Conservation (phyloP, 2,888 invertebrate species). For the Hemicrepidius hirtus region DNA sequence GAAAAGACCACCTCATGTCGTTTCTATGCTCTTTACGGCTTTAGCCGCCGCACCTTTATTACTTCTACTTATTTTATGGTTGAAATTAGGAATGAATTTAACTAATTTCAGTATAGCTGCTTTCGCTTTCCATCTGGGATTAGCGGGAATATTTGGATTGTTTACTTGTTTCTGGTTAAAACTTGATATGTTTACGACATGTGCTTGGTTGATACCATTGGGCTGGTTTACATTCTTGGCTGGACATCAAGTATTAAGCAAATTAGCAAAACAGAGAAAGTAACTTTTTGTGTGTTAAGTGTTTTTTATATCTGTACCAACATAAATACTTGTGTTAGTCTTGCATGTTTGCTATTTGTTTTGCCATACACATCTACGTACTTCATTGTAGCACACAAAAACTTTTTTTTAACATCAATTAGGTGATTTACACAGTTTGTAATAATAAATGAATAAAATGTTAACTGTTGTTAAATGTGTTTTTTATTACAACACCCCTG, state of each 20-base stretch:
- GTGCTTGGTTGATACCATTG: conserved; percentile 90
- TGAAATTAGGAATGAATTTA: conserved; percentile 89
- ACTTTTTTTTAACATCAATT: background rate
- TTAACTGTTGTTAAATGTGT: conserved; percentile 32
- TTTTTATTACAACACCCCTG: too few relatives aligned
- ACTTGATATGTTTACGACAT: conserved; percentile 96
- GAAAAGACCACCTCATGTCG: conserved; percentile 88
- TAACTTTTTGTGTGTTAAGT: conserved; percentile 28
- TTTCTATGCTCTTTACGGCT: conserved; percentile 93
- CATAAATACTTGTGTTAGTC: conserved; percentile 3
- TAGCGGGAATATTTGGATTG: conserved; percentile 90
- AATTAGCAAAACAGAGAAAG: conserved; percentile 77
- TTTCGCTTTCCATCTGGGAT: conserved; percentile 92
- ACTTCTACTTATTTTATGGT: conserved; percentile 90
- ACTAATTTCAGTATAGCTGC: conserved; percentile 88
- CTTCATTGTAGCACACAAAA: conserved; percentile 5
- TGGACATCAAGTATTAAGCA: conserved; percentile 92
- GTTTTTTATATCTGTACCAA: conserved; percentile 10
- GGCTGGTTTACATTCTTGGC: conserved; percentile 93
- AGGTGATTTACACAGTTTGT: conserved; percentile 26
- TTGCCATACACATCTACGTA: conserved; percentile 4
- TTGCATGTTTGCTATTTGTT: conserved; percentile 1
- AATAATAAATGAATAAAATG: conserved; percentile 33
- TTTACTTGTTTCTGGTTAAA: conserved; percentile 95
- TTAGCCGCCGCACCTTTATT: conserved; percentile 89